Conservation (phyloP, 2,797 vertebrate species). For the Alauda arvensis region DNA sequence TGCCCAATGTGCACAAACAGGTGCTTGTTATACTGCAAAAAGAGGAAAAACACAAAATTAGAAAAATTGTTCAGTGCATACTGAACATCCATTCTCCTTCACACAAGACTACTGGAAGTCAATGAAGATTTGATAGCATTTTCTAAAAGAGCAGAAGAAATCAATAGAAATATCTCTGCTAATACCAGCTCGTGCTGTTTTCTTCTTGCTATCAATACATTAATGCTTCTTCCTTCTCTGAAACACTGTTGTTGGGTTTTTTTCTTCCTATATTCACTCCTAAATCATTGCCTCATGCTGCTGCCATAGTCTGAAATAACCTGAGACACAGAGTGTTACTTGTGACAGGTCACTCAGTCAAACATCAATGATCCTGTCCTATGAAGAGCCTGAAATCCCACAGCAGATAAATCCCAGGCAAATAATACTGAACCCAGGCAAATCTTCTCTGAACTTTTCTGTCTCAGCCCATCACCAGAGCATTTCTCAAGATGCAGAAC, state of each 20-base stretch:
- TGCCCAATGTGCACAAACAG: slow-evolving; percentile 94
- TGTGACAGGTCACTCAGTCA: background rate
- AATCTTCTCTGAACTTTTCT: background rate
- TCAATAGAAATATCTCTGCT: background rate
- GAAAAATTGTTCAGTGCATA: background rate
- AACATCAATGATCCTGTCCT: background rate
- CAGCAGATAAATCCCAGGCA: background rate
- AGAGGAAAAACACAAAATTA: background rate
- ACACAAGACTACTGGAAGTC: background rate
- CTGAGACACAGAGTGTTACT: background rate
- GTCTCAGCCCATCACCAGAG: background rate
- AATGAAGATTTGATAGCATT: background rate
- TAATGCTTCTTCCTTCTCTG: background rate
- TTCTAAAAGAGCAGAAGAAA: background rate
- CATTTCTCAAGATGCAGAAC: background rate
- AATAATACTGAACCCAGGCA: background rate
- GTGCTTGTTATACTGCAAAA: slow-evolving; percentile 89
- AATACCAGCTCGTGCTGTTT: background rate
- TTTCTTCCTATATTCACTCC: background rate
- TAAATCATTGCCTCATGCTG: background rate
- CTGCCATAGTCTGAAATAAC: background rate
- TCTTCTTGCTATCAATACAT: background rate
- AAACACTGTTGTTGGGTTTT: rapidly evolving
- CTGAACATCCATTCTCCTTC: background rate
- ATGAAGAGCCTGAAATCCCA: background rate